These are phyloP conservation scores for Tetranychus cinnabarinus DNA, from an alignment of 1,140 invertebrate genomes.

Conservation along the genomic window DNA sequence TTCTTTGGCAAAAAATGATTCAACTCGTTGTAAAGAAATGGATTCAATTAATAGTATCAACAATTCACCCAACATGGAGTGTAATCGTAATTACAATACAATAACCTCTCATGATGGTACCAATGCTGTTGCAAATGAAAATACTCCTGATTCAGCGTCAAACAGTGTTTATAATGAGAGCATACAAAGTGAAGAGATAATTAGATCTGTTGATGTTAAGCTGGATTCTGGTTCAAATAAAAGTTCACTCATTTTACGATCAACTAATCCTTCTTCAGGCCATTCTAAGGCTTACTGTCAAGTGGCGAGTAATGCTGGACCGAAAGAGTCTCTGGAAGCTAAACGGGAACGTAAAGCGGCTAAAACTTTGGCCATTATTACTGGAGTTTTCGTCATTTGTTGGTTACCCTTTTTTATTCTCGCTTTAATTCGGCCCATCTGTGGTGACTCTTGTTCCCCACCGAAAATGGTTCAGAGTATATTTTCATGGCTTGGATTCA, in stretches of 20 bases:
- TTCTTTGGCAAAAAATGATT: background rate
- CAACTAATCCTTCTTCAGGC: too few species aligned
- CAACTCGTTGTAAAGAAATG: background rate
- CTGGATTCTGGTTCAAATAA: background rate
- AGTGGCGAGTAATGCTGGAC: too few species aligned
- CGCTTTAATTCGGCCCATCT: conserved; percentile 60
- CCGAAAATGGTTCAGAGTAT: conserved; percentile 49
- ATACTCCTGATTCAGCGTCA: background rate
- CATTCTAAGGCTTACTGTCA: too few species aligned
- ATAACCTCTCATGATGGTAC: background rate
- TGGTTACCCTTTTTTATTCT: conserved; percentile 85
- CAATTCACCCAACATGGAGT: too few species aligned
- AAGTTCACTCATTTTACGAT: background rate
- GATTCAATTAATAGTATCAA: background rate
- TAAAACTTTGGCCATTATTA: conserved; percentile 69
- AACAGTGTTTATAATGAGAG: conserved; percentile 6
- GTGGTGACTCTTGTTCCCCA: conserved; percentile 37
- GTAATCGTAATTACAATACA: too few species aligned
- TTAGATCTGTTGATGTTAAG: background rate
- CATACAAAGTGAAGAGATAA: background rate
- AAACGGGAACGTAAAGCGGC: conserved; percentile 41
- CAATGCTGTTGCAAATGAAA: background rate
- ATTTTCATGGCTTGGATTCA: conserved; percentile 69
- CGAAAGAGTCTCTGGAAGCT: conserved; percentile 20
- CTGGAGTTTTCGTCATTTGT: conserved; percentile 72